These are phyloP conservation scores for Prosopocoilus inquinatus DNA, from an alignment of 2,888 invertebrate species.

Conservation along the genomic window DNA sequence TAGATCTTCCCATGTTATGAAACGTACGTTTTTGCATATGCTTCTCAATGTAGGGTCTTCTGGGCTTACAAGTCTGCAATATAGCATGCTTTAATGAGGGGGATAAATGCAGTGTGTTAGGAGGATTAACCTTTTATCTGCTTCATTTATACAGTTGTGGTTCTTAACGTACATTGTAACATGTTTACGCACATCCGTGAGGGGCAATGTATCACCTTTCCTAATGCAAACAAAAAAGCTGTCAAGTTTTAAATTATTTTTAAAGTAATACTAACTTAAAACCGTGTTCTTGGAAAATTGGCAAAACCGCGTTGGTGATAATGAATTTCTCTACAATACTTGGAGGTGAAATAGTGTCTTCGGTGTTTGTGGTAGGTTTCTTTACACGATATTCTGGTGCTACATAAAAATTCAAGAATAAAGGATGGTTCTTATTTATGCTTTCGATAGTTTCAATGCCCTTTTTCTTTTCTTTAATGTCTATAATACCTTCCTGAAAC, in stretches of 20 bases:
- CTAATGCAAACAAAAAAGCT: slow-evolving; percentile 31
- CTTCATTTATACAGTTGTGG: slow-evolving; percentile 56
- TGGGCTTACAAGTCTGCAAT: slow-evolving; percentile 56
- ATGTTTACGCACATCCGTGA: slow-evolving; percentile 62
- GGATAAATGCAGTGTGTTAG: neutral
- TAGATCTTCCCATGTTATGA: slow-evolving; percentile 70
- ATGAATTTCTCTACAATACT: slow-evolving; percentile 65
- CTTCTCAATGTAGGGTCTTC: slow-evolving; percentile 51
- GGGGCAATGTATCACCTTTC: slow-evolving; percentile 42
- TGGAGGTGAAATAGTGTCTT: slow-evolving; percentile 45
- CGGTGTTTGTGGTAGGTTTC: slow-evolving; percentile 31
- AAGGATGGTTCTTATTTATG: slow-evolving; percentile 62
- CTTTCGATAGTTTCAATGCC: slow-evolving; percentile 78
- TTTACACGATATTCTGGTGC: slow-evolving; percentile 39
- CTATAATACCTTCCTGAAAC: slow-evolving; percentile 58
- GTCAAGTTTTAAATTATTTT: too few species aligned
- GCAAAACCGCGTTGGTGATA: slow-evolving; percentile 65
- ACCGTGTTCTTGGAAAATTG: slow-evolving; percentile 61
- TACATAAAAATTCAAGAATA: slow-evolving; percentile 52
- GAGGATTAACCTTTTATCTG: slow-evolving; percentile 36
- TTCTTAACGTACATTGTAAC: slow-evolving; percentile 71
- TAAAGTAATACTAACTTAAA: slow-evolving; percentile 47
- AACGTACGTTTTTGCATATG: slow-evolving; percentile 48
- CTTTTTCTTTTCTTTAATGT: slow-evolving; percentile 66
- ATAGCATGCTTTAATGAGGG: slow-evolving; percentile 10